These are phyloP conservation scores for Watsonalla binaria DNA, from an alignment of 2,888 invertebrate species.

Conservation along the genomic window DNA sequence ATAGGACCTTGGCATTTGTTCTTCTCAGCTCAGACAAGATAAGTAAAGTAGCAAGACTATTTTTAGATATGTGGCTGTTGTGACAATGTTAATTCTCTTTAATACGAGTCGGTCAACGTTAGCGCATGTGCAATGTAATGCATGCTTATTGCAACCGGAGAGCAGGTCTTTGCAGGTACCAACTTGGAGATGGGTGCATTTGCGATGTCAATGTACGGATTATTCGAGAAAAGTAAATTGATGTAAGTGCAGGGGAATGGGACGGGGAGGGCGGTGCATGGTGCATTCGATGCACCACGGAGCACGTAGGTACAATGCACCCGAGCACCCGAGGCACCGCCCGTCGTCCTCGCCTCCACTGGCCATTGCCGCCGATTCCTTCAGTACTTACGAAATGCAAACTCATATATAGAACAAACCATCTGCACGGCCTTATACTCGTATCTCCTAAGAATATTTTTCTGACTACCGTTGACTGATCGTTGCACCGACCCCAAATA, in stretches of 20 bases:
- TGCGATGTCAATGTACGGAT: constrained; percentile 67
- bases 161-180: constrained; percentile 37
- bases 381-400: constrained; percentile 21
- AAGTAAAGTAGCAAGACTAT: too few species aligned
- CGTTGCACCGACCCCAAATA: too few species aligned
- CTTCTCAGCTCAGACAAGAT: too few species aligned
- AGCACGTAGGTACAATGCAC: constrained; percentile 53
- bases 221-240: constrained; percentile 61
- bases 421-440: too few species aligned
- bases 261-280: constrained; percentile 26
- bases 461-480: too few species aligned
- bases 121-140: constrained; percentile 18
- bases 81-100: too few species aligned
- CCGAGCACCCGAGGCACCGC: constrained; percentile 29
- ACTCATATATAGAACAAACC: background rate
- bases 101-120: constrained; percentile 30
- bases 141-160: constrained; percentile 30
- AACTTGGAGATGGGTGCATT: constrained; percentile 49
- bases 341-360: constrained; percentile 28
- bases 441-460: too few species aligned
- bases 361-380: constrained; percentile 61
- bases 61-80: too few species aligned
- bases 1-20: too few species aligned
- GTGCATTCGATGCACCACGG: constrained; percentile 47
- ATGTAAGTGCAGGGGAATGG: constrained; percentile 31